phyloP scores from a whole-genome alignment of 2,113 vertebrate genomes.

The Amazona vittata region DNA sequence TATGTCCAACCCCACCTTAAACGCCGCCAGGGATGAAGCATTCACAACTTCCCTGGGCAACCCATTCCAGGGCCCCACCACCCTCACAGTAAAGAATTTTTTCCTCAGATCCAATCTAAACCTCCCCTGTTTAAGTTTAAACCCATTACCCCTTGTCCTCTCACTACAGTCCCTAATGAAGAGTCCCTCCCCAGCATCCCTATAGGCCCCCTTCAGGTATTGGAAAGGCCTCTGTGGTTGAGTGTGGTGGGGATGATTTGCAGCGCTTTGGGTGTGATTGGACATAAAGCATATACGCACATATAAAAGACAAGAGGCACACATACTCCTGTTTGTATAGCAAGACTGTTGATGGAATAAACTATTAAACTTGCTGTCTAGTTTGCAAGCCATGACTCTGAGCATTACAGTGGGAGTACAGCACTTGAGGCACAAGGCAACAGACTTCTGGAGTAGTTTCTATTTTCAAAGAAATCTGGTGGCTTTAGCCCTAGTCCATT shows the following conservation, averaged over 20 bases:
- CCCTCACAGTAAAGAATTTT: too few species aligned
- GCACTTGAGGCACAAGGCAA: background rate
- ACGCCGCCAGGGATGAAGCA: too few species aligned
- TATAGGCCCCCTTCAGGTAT: too few species aligned
- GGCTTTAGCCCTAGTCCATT: background rate
- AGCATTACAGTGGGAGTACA: background rate
- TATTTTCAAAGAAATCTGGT: background rate
- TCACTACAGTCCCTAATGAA: too few species aligned
- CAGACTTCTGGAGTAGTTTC: background rate
- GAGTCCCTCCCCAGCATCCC: too few species aligned
- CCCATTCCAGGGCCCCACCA: too few species aligned
- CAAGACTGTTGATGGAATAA: background rate
- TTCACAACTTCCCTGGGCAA: too few species aligned
- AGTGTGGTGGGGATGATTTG: background rate
- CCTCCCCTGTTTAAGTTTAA: too few species aligned
- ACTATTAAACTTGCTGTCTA: background rate
- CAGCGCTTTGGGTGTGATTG: background rate
- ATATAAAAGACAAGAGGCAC: background rate
- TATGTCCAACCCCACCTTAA: too few species aligned
- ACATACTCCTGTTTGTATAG: background rate
- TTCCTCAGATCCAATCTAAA: too few species aligned
- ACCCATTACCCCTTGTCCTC: too few species aligned
- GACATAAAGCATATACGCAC: background rate
- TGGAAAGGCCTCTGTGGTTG: background rate
- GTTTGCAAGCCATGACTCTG: background rate